Conservation (phyloP, 2,888 invertebrate genomes). For the Drosophila anceps region DNA sequence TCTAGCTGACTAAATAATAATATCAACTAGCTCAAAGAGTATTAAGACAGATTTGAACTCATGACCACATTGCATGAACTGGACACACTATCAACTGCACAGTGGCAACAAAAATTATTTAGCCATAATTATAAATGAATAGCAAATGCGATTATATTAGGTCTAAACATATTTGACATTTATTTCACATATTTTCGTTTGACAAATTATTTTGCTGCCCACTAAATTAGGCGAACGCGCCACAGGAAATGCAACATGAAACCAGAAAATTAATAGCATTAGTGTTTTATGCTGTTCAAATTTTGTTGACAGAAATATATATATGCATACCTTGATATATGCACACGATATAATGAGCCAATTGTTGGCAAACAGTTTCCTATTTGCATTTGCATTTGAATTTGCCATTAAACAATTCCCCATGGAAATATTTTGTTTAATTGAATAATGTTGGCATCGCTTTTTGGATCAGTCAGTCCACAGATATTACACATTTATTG, state of each 20-base stretch:
- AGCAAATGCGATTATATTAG: constrained; percentile 27
- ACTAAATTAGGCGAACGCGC: constrained; percentile 38
- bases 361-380: constrained; percentile 15
- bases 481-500: not conserved
- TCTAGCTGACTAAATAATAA: not conserved
- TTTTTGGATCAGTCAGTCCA: not conserved
- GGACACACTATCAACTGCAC: constrained; percentile 19
- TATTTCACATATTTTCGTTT: constrained; percentile 28
- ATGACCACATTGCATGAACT: constrained; percentile 3
- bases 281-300: constrained; percentile 19
- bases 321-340: not conserved
- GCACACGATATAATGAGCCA: constrained; percentile 37
- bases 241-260: constrained; percentile 38
- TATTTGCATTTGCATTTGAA: constrained; percentile 11
- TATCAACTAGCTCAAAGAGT: not conserved
- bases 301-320: constrained; percentile 13
- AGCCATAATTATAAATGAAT: constrained; percentile 22
- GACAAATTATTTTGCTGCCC: constrained; percentile 21
- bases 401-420: constrained; percentile 4
- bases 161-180: constrained; percentile 37
- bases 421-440: constrained; percentile 35
- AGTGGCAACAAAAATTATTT: constrained; percentile 30
- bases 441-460: constrained; percentile 44
- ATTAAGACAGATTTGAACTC: not conserved
- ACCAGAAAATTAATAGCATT: constrained; percentile 24